phyloP scores from a whole-genome alignment of 92 coral and sea anemone genomes.

The Phymanthus crucifer region DNA sequence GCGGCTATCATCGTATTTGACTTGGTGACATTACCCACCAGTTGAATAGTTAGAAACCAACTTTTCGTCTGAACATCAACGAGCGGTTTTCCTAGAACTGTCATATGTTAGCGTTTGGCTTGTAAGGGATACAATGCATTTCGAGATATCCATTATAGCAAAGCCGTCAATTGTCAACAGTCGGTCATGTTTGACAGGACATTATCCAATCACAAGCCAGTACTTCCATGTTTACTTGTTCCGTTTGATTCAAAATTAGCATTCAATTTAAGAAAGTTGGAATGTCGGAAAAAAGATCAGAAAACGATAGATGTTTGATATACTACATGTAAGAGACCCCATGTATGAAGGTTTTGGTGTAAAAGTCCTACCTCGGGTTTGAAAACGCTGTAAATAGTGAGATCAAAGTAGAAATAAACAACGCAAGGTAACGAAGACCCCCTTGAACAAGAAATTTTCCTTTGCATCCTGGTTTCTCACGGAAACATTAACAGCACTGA shows the following conservation, averaged over 20 bases:
- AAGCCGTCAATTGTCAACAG: slow-evolving; percentile 75
- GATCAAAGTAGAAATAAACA: neutral
- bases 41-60: slow-evolving; percentile 8
- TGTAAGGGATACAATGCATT: slow-evolving; percentile 17
- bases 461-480: neutral
- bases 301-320: neutral
- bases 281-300: neutral
- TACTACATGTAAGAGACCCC: neutral
- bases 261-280: neutral
- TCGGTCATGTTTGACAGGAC: slow-evolving; percentile 72
- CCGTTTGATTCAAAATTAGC: slow-evolving; percentile 19
- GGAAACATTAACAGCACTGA: neutral
- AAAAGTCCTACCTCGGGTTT: neutral
- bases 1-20: neutral
- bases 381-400: neutral
- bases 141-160: slow-evolving; percentile 30
- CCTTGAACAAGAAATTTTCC: neutral
- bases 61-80: neutral
- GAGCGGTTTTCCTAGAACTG: slow-evolving; percentile 2
- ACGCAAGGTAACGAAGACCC: neutral
- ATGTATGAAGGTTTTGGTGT: no score
- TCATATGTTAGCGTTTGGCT: slow-evolving; percentile 15
- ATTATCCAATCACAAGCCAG: slow-evolving; percentile 58
- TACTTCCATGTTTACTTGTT: slow-evolving; percentile 25
- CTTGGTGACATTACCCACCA: slow-evolving; percentile 1